phyloP scores from a whole-genome alignment of 1,140 invertebrate genomes.

The Cyclina sinensis region DNA sequence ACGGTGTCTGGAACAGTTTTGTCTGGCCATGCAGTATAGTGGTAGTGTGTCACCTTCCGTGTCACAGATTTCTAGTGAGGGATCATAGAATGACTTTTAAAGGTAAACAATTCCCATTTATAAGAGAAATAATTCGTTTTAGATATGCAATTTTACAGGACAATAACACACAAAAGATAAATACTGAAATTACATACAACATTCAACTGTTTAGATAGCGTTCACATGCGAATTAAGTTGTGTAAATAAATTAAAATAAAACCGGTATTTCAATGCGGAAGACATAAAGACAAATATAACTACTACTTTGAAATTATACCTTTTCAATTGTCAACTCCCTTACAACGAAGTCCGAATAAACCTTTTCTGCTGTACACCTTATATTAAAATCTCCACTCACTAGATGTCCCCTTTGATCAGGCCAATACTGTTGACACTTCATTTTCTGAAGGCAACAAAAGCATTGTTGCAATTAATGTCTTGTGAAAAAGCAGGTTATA shows the following conservation, averaged over 20 bases:
- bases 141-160: too few species aligned
- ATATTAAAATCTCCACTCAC: neutral
- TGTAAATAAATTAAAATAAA: too few species aligned
- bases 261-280: too few species aligned
- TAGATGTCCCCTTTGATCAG: neutral
- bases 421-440: slow-evolving; percentile 39
- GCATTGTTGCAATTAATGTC: neutral
- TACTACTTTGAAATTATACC: slow-evolving; percentile 6
- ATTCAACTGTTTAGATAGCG: too few species aligned
- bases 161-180: too few species aligned
- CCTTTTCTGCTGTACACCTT: neutral
- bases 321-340: slow-evolving; percentile 7
- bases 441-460: slow-evolving; percentile 7
- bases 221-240: too few species aligned
- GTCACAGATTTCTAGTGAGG: neutral
- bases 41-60: neutral
- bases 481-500: too few species aligned
- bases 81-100: too few species aligned
- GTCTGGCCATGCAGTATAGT: slow-evolving; percentile 39
- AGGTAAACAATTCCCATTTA: too few species aligned
- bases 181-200: too few species aligned
- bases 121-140: too few species aligned
- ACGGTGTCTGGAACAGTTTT: slow-evolving; percentile 4
- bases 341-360: neutral
- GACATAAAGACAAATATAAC: too few species aligned